These are phyloP conservation scores for Danaus melanippus DNA, from an alignment of 1,140 invertebrate genomes.

Conservation along the genomic window DNA sequence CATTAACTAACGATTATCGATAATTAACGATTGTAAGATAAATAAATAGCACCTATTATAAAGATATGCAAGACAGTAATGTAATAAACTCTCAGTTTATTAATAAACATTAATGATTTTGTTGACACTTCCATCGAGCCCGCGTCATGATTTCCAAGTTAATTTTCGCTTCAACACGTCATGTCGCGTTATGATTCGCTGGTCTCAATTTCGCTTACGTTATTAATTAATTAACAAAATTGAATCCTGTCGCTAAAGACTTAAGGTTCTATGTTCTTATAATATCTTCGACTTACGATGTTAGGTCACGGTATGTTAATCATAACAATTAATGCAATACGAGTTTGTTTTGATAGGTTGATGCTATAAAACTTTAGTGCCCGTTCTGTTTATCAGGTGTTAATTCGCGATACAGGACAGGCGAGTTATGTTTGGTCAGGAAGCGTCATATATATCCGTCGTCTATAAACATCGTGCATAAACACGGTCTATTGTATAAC, in stretches of 20 bases:
- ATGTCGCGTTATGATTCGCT: slow-evolving; percentile 23
- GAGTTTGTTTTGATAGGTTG: slow-evolving; percentile 35
- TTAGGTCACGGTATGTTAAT: slow-evolving; percentile 24
- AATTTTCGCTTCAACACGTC: slow-evolving; percentile 29
- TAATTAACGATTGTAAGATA: no score
- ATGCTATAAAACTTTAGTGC: slow-evolving; percentile 23
- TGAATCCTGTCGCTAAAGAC: neutral
- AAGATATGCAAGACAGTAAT: no score
- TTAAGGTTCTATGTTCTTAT: neutral
- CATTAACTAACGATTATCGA: no score
- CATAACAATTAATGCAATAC: slow-evolving; percentile 30
- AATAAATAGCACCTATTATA: no score
- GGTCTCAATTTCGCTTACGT: slow-evolving; percentile 10
- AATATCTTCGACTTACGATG: slow-evolving; percentile 15
- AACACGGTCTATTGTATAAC: no score
- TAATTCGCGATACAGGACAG: slow-evolving; percentile 42
- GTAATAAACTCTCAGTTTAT: slow-evolving; percentile 1
- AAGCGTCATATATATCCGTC: slow-evolving; percentile 48
- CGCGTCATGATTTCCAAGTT: slow-evolving; percentile 29
- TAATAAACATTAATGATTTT: slow-evolving; percentile 21
- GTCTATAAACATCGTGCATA: slow-evolving; percentile 6
- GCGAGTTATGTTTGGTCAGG: slow-evolving; percentile 32
- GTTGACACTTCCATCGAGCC: slow-evolving; percentile 16
- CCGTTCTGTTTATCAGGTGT: slow-evolving; percentile 29
- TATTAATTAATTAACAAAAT: neutral